Percentiles rank a stretch among this genome's conserved stretches.
Conservation (phyloP, 2,113 vertebrate genomes). For the Syngnathus scovelli region DNA sequence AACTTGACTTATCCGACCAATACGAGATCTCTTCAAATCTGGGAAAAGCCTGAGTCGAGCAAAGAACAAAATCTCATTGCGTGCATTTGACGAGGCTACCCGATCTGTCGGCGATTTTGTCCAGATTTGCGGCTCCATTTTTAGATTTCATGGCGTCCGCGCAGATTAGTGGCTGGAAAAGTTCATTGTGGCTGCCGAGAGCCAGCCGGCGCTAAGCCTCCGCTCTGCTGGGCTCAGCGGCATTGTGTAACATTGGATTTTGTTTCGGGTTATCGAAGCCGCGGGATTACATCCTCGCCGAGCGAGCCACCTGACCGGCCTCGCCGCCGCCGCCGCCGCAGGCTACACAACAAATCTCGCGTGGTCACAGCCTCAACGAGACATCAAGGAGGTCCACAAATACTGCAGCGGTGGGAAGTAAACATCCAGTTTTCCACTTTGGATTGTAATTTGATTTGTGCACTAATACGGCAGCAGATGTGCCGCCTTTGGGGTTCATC, state of each 20-base stretch:
- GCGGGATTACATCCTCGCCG: constrained; percentile 52
- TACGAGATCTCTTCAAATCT: too few species aligned
- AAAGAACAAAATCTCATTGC: too few species aligned
- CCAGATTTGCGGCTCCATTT: constrained; percentile 18
- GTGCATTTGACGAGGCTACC: too few species aligned
- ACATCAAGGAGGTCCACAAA: too few species aligned
- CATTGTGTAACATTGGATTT: constrained; percentile 61
- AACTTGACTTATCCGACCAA: too few species aligned
- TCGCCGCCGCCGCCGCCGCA: constrained; percentile 31
- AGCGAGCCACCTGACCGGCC: constrained; percentile 51
- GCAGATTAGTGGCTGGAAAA: constrained; percentile 65
- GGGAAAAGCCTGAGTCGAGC: too few species aligned
- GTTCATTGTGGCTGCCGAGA: constrained; percentile 55
- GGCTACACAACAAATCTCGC: neutral
- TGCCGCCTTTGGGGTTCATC: constrained; percentile 40
- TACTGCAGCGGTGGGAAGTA: neutral
- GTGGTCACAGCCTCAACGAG: too few species aligned
- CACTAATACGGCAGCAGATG: constrained; percentile 32
- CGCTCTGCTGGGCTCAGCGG: constrained; percentile 24
- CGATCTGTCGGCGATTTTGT: neutral
- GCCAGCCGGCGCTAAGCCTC: constrained; percentile 40
- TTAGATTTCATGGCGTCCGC: constrained; percentile 47
- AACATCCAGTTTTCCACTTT: neutral
- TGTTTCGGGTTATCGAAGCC: constrained; percentile 42
- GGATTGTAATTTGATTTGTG: too few species aligned